Percentiles rank a stretch among this genome's conserved stretches.
These are phyloP conservation scores for Sitodiplosis mosellana DNA, from an alignment of 1,140 invertebrate genomes.

Conservation along the genomic window DNA sequence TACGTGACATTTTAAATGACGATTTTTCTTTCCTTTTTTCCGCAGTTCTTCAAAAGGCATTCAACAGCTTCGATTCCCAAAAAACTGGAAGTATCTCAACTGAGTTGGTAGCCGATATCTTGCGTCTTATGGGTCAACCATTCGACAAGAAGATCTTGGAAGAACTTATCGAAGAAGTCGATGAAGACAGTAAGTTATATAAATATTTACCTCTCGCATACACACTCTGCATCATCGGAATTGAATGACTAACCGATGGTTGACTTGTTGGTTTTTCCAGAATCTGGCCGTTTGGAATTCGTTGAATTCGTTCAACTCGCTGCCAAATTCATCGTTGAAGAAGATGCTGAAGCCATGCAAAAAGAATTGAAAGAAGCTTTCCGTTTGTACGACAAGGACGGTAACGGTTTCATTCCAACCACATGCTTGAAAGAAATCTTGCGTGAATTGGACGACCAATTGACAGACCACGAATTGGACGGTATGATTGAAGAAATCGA, in stretches of 20 bases:
- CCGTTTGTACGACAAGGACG: constrained; percentile 72
- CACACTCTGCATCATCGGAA: background rate
- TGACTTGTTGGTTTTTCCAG: constrained; percentile 27
- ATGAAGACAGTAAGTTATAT: constrained; percentile 60
- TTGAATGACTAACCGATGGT: constrained; percentile 1
- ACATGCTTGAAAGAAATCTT: constrained; percentile 80
- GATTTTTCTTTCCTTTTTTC: constrained; percentile 21
- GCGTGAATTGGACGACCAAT: constrained; percentile 77
- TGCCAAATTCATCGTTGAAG: constrained; percentile 86
- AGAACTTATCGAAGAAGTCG: constrained; percentile 88
- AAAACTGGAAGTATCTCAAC: constrained; percentile 84
- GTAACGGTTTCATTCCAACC: constrained; percentile 91
- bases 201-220: background rate
- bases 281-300: constrained; percentile 86
- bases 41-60: constrained; percentile 80
- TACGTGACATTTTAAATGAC: background rate
- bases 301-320: constrained; percentile 86
- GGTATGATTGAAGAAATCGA: constrained; percentile 95
- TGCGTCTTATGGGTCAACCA: constrained; percentile 86
- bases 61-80: constrained; percentile 91
- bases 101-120: constrained; percentile 86
- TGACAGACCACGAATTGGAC: constrained; percentile 80
- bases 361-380: constrained; percentile 88
- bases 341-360: constrained; percentile 81
- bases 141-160: constrained; percentile 90